Evolutionary conservation across 2,888 invertebrate species (phyloP), one percentile per base, ranked within the genome.

Genomic region (Lasius fuliginosus): DNA sequence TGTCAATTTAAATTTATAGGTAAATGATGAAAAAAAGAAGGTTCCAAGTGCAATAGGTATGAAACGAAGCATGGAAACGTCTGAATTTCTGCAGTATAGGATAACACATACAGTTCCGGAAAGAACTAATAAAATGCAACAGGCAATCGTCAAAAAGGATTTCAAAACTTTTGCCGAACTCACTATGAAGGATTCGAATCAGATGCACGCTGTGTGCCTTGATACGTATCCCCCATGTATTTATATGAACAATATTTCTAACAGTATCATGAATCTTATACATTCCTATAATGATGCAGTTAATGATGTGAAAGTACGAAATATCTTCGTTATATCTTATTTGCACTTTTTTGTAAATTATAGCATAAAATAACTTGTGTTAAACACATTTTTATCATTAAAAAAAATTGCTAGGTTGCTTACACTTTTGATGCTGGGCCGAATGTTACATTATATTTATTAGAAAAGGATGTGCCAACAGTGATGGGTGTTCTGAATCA

Each of bases 361-460:
- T 33, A 36, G 23, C 6, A 23, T 0, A 33, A 65, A 46, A 53
- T 53, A 60, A 67, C 30, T 53, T 33, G 18, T 1, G 18, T 8
- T 76, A 27, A 23, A 27, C 5, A n/a, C 23, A 11, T 23, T 60
- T 46, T 53, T 77, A 62, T 36, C 77, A 15, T 60, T 68, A 71
- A 77, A 27, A 77, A 36, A n/a, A 62, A 27, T 87, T 85, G 30
- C 74, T 92, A 97, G 97, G 96, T 98, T 9, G 99, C 99, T 0
- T 99, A 99, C 94, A 99, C 99, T 23, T 99, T 98, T 96, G 99
- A 99, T 96, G 99, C 99, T 79, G 99, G 99, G 6, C 98, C 99
- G 71, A 99, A 99, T 96, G 98, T 98, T 5, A 99, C 98, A 94
- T 95, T 99, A 0, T 99, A 98, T 95, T 95, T 99, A 23, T 95